Evolutionary conservation across 2,113 vertebrate genomes (phyloP), one percentile per base, ranked within the genome.

Genomic region (Pagrus major): DNA sequence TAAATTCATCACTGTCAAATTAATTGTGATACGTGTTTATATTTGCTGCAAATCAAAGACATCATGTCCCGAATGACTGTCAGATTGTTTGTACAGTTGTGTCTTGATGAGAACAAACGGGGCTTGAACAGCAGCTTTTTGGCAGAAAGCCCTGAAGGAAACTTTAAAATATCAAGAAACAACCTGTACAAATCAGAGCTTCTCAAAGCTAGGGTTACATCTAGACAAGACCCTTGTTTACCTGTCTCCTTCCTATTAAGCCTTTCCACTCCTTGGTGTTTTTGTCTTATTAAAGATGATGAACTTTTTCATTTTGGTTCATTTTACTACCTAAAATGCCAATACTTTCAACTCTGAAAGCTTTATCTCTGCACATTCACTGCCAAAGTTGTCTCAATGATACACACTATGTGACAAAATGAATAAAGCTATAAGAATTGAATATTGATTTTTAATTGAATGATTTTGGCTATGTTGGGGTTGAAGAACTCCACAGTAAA

Each of bases 11-110:
- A 51, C 49, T 52, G 29, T 61, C 51, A 20, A 29, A 78, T 54
- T 9, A 12, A 31, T 42, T 41, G 12, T 35, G 44, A 60, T 33
- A 21, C 12, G 6, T 51, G 46, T 78, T 78, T 69, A 63, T 61
- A 51, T 63, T 52, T 35, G 61, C 37, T 67, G 63, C 33, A 66
- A 63, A 47, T 9, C 64, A 33, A 41, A 41, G 25, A 29, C 14
- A 42, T 58, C 58, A 21, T 49, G 37, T 65, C 51, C 5, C 1
- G 8, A 3, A n/a, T 46, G 33, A 67, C 3, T 67, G 33, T 16
- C 21, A 49, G 82, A 56, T 52, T 59, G 20, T 59, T n/a, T 52
- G 29, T 52, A n/a, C n/a, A n/a, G n/a, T 37, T 37, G 35, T 44
- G 42, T 44, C n/a, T 44, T 18, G n/a, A n/a, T n/a, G n/a, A n/a